These are phyloP conservation scores for Lymantria dispar DNA, from an alignment of 2,888 invertebrate species.

Conservation along the genomic window DNA sequence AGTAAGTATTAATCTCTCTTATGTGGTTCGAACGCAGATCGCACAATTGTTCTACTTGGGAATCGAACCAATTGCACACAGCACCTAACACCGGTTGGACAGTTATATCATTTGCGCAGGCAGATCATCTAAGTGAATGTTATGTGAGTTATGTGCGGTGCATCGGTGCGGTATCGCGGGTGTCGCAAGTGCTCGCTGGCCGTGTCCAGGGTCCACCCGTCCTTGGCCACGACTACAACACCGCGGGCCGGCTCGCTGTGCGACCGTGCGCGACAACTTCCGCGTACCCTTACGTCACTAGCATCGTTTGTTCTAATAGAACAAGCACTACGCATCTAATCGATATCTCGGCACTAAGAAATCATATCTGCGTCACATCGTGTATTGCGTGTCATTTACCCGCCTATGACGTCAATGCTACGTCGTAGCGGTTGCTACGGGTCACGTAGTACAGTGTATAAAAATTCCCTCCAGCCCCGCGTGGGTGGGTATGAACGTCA, in stretches of 20 bases:
- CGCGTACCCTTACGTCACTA: slow-evolving; percentile 58
- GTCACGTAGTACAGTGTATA: slow-evolving; percentile 47
- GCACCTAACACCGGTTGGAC: too few species aligned
- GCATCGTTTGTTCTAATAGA: slow-evolving; percentile 24
- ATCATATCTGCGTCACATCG: slow-evolving; percentile 40
- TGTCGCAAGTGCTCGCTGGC: slow-evolving; percentile 55
- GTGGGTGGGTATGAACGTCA: slow-evolving; percentile 47
- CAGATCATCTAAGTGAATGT: slow-evolving; percentile 32
- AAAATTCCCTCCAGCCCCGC: slow-evolving; percentile 34
- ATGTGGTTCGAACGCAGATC: too few species aligned
- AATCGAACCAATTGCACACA: too few species aligned
- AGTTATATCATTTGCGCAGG: too few species aligned
- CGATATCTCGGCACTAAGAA: slow-evolving; percentile 40
- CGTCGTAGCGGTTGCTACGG: slow-evolving; percentile 43
- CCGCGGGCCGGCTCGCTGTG: slow-evolving; percentile 35
- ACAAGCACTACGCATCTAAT: slow-evolving; percentile 34
- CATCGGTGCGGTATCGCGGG: slow-evolving; percentile 35
- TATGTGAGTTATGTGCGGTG: slow-evolving; percentile 16
- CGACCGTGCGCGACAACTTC: slow-evolving; percentile 69
- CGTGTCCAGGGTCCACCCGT: slow-evolving; percentile 52
- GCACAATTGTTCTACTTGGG: too few species aligned
- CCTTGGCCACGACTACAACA: slow-evolving; percentile 58
- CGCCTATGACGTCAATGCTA: slow-evolving; percentile 63
- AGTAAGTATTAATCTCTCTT: too few species aligned
- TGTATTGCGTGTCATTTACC: slow-evolving; percentile 35